Conservation (phyloP, 1,140 invertebrate genomes). For the Scaptomyza pallida region DNA sequence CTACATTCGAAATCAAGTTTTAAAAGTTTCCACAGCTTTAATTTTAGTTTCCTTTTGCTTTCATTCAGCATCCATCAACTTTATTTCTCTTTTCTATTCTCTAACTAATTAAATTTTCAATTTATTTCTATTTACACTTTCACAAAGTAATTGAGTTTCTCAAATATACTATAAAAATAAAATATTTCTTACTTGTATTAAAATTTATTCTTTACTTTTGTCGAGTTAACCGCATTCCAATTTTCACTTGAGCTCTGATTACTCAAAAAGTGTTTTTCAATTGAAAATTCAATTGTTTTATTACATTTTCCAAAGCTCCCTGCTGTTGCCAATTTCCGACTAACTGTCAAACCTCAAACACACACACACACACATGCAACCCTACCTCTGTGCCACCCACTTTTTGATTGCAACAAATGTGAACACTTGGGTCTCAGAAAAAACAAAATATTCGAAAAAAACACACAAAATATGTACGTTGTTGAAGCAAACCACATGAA, state of each 20-base stretch:
- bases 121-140: too few species aligned
- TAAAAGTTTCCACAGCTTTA: too few species aligned
- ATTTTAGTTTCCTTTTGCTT: too few species aligned
- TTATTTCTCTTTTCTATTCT: too few species aligned
- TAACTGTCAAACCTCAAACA: conserved; percentile 1
- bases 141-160: too few species aligned
- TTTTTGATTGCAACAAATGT: neutral
- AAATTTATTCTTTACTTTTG: conserved; percentile 16
- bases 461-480: conserved; percentile 5
- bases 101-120: neutral
- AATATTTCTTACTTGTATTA: neutral
- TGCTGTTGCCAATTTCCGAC: conserved; percentile 1
- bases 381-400: neutral
- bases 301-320: conserved; percentile 4
- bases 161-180: too few species aligned
- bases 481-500: conserved; percentile 46
- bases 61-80: too few species aligned
- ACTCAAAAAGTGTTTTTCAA: conserved; percentile 22
- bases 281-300: conserved; percentile 24
- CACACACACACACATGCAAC: neutral
- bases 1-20: too few species aligned
- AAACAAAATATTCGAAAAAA: conserved; percentile 9
- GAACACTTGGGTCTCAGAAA: neutral
- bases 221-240: conserved; percentile 16
- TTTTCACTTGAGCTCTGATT: conserved; percentile 40